Percentiles rank a stretch among this genome's conserved stretches.
phyloP scores from a whole-genome alignment of 1,140 invertebrate species.

The Achroia grisella region DNA sequence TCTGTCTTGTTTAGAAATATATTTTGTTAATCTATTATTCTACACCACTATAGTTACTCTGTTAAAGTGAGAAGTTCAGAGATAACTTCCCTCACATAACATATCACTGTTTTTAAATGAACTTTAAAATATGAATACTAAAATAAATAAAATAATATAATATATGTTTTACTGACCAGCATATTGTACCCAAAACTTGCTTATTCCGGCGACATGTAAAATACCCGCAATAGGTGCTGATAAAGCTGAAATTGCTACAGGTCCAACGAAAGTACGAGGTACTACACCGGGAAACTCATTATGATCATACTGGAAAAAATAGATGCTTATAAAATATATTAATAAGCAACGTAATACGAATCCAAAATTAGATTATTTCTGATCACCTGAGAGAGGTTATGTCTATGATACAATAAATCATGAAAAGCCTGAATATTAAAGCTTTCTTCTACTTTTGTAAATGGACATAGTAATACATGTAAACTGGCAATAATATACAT shows the following conservation, averaged over 20 bases:
- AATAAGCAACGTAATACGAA: slow-evolving; percentile 32
- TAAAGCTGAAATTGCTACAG: slow-evolving; percentile 87
- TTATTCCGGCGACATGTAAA: slow-evolving; percentile 80
- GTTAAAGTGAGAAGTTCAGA: too few relatives aligned
- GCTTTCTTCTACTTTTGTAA: slow-evolving; percentile 99
- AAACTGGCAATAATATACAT: slow-evolving; percentile 78
- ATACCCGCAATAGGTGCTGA: slow-evolving; percentile 84
- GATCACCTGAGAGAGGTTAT: slow-evolving; percentile 87
- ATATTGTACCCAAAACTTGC: slow-evolving; percentile 94
- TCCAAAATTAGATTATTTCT: slow-evolving; percentile 63
- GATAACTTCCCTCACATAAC: too few relatives aligned
- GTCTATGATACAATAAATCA: slow-evolving; percentile 93
- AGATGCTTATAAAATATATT: slow-evolving; percentile 30
- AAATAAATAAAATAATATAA: too few relatives aligned
- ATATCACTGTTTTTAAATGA: too few relatives aligned
- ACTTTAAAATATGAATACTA: too few relatives aligned
- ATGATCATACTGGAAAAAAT: slow-evolving; percentile 94
- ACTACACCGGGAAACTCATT: slow-evolving; percentile 98
- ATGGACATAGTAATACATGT: slow-evolving; percentile 92
- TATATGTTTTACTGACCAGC: slow-evolving; percentile 80
- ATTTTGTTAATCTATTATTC: too few relatives aligned
- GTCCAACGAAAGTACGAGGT: slow-evolving; percentile 96
- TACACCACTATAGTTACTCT: too few relatives aligned
- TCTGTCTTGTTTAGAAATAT: too few relatives aligned
- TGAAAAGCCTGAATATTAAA: slow-evolving; percentile 99